These are phyloP conservation scores for Sarotherodon lohbergeri DNA, from an alignment of 2,113 vertebrate species.

Conservation along the genomic window DNA sequence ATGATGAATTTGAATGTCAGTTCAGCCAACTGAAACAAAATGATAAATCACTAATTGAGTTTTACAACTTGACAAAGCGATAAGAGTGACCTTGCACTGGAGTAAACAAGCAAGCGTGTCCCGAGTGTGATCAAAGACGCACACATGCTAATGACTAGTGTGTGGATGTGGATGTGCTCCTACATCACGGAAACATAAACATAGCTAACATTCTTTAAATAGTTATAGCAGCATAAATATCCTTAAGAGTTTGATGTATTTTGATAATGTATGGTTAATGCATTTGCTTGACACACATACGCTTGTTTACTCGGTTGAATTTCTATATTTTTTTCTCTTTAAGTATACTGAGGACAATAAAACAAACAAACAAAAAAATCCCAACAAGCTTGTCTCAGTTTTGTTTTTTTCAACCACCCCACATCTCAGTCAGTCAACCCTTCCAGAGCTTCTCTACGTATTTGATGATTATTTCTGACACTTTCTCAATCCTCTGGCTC, in stretches of 20 bases:
- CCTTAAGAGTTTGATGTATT: neutral
- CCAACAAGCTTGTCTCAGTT: neutral
- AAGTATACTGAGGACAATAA: neutral
- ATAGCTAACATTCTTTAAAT: neutral
- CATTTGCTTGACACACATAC: neutral
- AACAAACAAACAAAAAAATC: neutral
- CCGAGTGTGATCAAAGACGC: neutral
- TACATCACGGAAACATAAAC: neutral
- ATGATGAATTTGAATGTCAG: neutral
- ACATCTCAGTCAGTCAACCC: neutral
- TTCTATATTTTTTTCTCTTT: neutral
- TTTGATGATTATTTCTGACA: neutral
- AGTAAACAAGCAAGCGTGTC: neutral
- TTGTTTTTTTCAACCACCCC: neutral
- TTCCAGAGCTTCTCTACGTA: neutral
- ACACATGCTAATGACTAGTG: neutral
- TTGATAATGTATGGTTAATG: neutral
- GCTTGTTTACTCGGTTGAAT: neutral
- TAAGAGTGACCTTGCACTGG: constrained; percentile 30
- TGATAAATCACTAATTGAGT: constrained; percentile 43
- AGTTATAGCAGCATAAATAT: neutral
- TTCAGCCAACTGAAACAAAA: constrained; percentile 20
- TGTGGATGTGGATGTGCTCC: neutral
- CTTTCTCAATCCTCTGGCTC: neutral
- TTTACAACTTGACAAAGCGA: neutral